Evolutionary conservation across 2,113 vertebrate genomes (phyloP).

Genomic region (Lathamus discolor): DNA sequence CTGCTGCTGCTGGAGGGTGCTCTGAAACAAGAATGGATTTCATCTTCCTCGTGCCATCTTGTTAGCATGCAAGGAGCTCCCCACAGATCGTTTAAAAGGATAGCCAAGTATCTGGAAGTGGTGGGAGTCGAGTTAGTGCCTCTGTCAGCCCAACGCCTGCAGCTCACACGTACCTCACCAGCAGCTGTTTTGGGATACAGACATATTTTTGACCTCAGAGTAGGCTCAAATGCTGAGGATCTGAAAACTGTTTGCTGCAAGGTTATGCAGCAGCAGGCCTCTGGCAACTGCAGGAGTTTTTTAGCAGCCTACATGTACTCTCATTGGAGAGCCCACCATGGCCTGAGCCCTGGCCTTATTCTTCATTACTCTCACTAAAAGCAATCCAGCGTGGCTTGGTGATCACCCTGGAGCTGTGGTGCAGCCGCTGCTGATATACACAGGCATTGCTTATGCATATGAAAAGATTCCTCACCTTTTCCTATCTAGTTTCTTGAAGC

Average conservation of each 20-base stretch:
- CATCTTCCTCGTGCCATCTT: not conserved
- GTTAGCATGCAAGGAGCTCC: not conserved
- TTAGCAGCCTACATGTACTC: rapidly evolving
- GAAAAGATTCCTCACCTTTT: not conserved
- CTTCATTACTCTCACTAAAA: not conserved
- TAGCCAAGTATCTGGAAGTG: not conserved
- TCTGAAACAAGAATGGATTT: not conserved
- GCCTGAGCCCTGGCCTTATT: not conserved
- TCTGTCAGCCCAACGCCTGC: rapidly evolving
- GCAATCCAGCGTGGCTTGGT: not conserved
- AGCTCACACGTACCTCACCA: not conserved
- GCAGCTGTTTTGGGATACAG: not conserved
- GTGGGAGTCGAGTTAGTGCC: not conserved
- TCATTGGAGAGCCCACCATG: not conserved
- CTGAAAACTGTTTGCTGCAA: not conserved
- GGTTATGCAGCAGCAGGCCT: not conserved
- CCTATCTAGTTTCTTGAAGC: not conserved
- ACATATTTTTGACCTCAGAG: not conserved
- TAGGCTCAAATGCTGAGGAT: rapidly evolving
- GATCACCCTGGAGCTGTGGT: not conserved
- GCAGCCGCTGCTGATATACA: not conserved
- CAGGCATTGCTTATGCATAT: not conserved
- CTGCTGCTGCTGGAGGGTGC: not conserved
- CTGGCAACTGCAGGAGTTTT: not conserved
- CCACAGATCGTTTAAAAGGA: not conserved